Evolutionary conservation across 53 echinoderm and acorn worm genomes (phyloP), one percentile per base, ranked within the genome.

Genomic region (Hippasteria phrygiana): DNA sequence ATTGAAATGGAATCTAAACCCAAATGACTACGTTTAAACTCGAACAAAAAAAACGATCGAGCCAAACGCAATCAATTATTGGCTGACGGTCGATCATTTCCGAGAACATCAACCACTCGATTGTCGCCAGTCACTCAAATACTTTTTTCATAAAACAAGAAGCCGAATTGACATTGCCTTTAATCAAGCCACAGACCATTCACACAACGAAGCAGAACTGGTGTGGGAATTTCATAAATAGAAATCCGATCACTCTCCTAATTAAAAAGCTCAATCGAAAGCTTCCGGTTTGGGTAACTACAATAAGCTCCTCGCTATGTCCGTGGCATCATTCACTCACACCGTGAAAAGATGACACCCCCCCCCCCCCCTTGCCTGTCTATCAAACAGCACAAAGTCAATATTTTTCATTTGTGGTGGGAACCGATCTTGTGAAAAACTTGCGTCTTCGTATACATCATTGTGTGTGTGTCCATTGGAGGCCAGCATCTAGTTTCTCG

Each of bases 371-470:
- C 4, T 26, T 22, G 26, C 70, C 71, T 85, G 70, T 48, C 70
- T 28, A 85, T 85, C 70, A 70, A 37, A 51, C 64, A 12, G 24
- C 85, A 85, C 64, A 69, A 71, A 85, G 85, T 85, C 85, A 85
- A 85, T 85, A 85, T 85, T 85, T 85, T 85, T 85, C 71, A 70
- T 83, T 85, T 85, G 50, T 85, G 85, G 69, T 54, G 53, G 85
- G 71, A 53, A 64, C 37, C 13, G 71, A 85, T 85, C 85, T 70
- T 71, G 67, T 71, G 53, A 69, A 81, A 71, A 85, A 31, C 64
- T 71, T 85, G 70, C 69, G 46, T 85, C 70, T 53, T 71, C 34
- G 34, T 31, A n/a, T n/a, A 50, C 85, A 53, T 85, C 71, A 45
- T 53, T 69, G 85, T 48, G n/a, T n/a, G 36, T 69, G 85, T 81